phyloP scores from a whole-genome alignment of 2,888 invertebrate genomes.

The Pilophorus perplexus region DNA sequence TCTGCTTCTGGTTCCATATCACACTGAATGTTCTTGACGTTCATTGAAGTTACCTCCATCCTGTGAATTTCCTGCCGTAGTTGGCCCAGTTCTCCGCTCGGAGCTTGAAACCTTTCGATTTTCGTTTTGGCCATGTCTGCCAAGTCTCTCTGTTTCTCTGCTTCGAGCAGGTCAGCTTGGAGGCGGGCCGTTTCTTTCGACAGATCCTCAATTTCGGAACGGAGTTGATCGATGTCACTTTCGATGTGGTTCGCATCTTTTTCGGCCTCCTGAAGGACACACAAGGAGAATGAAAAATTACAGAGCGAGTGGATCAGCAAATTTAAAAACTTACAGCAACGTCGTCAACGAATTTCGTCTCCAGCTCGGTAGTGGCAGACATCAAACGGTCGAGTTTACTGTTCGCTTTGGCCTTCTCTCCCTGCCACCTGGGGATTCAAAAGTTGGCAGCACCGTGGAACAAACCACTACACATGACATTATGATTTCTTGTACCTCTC shows the following conservation, averaged over 20 bases:
- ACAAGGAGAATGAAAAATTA: no score
- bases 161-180: conserved; percentile 69
- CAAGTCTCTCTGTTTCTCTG: conserved; percentile 74
- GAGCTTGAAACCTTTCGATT: conserved; percentile 63
- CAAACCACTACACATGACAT: no score
- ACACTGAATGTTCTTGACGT: no score
- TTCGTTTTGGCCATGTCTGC: conserved; percentile 69
- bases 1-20: no score
- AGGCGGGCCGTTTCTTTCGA: conserved; percentile 63
- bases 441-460: no score
- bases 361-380: conserved; percentile 17
- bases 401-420: conserved; percentile 7
- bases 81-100: conserved; percentile 67
- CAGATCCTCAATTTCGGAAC: conserved; percentile 64
- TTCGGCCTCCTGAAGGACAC: conserved; percentile 65
- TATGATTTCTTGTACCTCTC: no score
- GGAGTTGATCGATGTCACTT: conserved; percentile 64
- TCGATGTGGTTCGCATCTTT: conserved; percentile 64
- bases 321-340: conserved; percentile 21
- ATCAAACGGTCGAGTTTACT: conserved; percentile 24
- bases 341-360: conserved; percentile 14
- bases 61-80: conserved; percentile 81
- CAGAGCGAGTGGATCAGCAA: no score
- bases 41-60: conserved; percentile 76
- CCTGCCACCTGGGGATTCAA: conserved; percentile 34